Conservation (phyloP, 1,140 invertebrate species). For the Zaprionus nigranus region DNA sequence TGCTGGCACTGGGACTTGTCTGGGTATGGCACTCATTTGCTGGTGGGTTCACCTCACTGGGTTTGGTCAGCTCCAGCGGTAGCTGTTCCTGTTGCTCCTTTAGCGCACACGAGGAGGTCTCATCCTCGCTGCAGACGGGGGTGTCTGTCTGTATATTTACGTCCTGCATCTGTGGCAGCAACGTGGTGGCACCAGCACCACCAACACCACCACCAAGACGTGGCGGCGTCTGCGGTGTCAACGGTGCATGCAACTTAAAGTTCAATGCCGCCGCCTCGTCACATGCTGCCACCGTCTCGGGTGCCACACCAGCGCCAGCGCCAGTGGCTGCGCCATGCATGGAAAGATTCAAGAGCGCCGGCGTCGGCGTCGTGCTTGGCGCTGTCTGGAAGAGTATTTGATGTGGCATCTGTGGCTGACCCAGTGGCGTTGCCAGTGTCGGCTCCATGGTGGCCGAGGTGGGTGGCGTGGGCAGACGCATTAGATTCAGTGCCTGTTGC, state of each 20-base stretch:
- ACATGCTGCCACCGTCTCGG: slow-evolving; percentile 45
- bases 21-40: slow-evolving; percentile 70
- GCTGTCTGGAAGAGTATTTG: slow-evolving; percentile 71
- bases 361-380: slow-evolving; percentile 51
- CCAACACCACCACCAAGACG: slow-evolving; percentile 32
- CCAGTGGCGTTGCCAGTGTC: slow-evolving; percentile 15
- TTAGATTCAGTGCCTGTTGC: slow-evolving; percentile 71
- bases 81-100: slow-evolving; percentile 50
- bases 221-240: slow-evolving; percentile 66
- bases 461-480: slow-evolving; percentile 79
- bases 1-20: slow-evolving; percentile 66
- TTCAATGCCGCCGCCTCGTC: slow-evolving; percentile 67
- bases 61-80: slow-evolving; percentile 76
- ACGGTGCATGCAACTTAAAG: slow-evolving; percentile 69
- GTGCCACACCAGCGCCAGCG: slow-evolving; percentile 24
- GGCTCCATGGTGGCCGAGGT: slow-evolving; percentile 78
- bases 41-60: slow-evolving; percentile 66
- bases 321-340: slow-evolving; percentile 60
- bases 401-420: slow-evolving; percentile 58
- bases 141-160: slow-evolving; percentile 92
- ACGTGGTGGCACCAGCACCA: neutral
- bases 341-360: slow-evolving; percentile 72
- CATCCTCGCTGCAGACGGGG: slow-evolving; percentile 85
- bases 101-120: slow-evolving; percentile 67
- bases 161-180: slow-evolving; percentile 88